These are phyloP conservation scores for Oostethus manadensis DNA, from an alignment of 2,113 vertebrate species.

Conservation along the genomic window DNA sequence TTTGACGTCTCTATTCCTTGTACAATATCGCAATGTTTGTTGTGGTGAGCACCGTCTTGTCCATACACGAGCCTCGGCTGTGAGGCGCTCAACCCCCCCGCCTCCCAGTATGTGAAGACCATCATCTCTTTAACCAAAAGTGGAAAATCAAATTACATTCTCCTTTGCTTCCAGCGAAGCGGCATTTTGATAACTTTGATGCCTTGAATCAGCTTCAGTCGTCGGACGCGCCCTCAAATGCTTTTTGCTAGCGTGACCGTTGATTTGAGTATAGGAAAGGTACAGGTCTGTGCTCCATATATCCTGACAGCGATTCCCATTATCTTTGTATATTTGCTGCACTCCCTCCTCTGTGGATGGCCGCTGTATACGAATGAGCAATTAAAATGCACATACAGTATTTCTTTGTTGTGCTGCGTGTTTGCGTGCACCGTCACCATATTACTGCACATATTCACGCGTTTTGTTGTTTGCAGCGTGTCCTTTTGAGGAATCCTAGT, in stretches of 20 bases:
- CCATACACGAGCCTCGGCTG: slow-evolving; percentile 24
- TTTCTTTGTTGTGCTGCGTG: slow-evolving; percentile 22
- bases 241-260: slow-evolving; percentile 20
- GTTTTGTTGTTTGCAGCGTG: slow-evolving; percentile 3
- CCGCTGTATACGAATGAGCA: slow-evolving; percentile 43
- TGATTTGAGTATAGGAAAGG: slow-evolving; percentile 10
- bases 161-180: slow-evolving; percentile 47
- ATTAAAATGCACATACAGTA: slow-evolving; percentile 65
- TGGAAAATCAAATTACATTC: slow-evolving; percentile 61
- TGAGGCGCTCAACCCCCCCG: slow-evolving; percentile 22
- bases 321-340: slow-evolving; percentile 39
- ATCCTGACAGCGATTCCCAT: slow-evolving; percentile 55
- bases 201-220: slow-evolving; percentile 61
- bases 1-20: slow-evolving; percentile 20
- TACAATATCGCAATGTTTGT: slow-evolving; percentile 48
- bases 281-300: slow-evolving; percentile 46
- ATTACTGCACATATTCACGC: slow-evolving; percentile 57
- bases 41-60: slow-evolving; percentile 15
- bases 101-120: slow-evolving; percentile 26
- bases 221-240: slow-evolving; percentile 38
- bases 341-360: slow-evolving; percentile 29
- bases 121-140: slow-evolving; percentile 48
- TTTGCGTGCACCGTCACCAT: slow-evolving; percentile 4
- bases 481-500: slow-evolving; percentile 24
- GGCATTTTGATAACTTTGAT: slow-evolving; percentile 53